Evolutionary conservation across 1,140 invertebrate genomes (phyloP).

Genomic region (Magallana angulata): DNA sequence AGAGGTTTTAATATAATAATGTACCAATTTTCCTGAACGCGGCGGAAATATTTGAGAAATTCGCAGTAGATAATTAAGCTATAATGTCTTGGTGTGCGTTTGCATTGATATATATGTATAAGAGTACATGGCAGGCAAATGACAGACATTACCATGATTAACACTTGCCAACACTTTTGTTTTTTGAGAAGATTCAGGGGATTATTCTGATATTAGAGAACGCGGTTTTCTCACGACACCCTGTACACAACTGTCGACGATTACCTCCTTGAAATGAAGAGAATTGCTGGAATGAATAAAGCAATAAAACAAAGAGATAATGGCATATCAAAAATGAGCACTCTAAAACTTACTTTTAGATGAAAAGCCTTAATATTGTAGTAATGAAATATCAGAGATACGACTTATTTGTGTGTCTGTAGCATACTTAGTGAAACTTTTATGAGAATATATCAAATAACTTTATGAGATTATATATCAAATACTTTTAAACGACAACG

Average conservation of each 20-base stretch:
- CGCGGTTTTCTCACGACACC: not conserved
- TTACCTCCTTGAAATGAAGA: too few relatives aligned
- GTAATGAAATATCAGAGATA: too few relatives aligned
- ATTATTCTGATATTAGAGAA: not conserved
- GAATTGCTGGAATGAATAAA: too few relatives aligned
- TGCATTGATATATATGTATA: not conserved
- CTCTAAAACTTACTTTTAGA: too few relatives aligned
- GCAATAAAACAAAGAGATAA: too few relatives aligned
- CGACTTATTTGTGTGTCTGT: too few relatives aligned
- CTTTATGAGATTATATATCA: too few relatives aligned
- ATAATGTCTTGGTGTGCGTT: not conserved
- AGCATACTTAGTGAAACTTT: too few relatives aligned
- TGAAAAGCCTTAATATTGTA: too few relatives aligned
- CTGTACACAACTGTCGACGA: not conserved
- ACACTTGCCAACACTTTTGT: not conserved
- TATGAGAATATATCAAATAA: too few relatives aligned
- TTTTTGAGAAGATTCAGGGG: not conserved
- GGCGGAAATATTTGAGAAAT: constrained; percentile 5
- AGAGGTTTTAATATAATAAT: not conserved
- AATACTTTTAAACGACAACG: too few relatives aligned
- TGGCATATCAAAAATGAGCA: too few relatives aligned
- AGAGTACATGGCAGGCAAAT: not conserved
- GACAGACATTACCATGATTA: constrained; percentile 1
- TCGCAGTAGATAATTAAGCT: not conserved
- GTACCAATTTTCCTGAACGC: not conserved